Base-by-base conservation (phyloP, 2,888 invertebrate genomes). In the Macrophya annulata region DNA sequence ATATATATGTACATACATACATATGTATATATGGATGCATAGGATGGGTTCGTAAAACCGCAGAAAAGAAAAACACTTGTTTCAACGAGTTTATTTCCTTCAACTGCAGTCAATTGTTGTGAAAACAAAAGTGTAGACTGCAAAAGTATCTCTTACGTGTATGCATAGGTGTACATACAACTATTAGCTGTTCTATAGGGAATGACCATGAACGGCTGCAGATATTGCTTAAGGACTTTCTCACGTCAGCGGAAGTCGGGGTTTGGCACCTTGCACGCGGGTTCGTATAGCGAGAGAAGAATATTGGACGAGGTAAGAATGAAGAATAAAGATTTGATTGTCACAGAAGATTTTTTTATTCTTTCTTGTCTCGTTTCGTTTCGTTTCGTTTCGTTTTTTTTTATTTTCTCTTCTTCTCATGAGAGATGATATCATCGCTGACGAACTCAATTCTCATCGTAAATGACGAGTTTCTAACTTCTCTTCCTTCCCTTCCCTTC, bases 201-300 rank as follows among this genome's bases (percentile, higher is more conserved):
- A 68, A 77, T 55, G 77, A 51, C 77, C 55, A 55, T 74, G 72
- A 74, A 43, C 72, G 72, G 21, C 25, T 12, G 55, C 55, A 55
- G 72, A 74, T 45, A 68, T 68, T 68, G 55, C 77, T 55, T 51
- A 51, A 55, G 51, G 77, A 51, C 48, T 77, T 51, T 77, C 77
- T 77, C 77, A 77, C 77, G 77, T 77, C 77, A 77, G 55, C 77
- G 77, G 77, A 77, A 77, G 77, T 77, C 77, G 77, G 77, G 45
- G 72, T 74, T 43, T 77, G 51, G 55, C 77, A 77, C 77, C 77
- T 77, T 31, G 77, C 55, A 37, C 68, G 55, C 48, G 17, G 77
- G 10, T 51, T 21, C 55, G 31, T 43, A n/a, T 15, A 37, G 68
- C 12, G 37, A 68, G 45, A 55, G 55, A 77, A 51, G 77, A 51